These are phyloP conservation scores for Hydrozoanthus tunicans DNA, from an alignment of 64 coral and sea anemone genomes.

Conservation along the genomic window DNA sequence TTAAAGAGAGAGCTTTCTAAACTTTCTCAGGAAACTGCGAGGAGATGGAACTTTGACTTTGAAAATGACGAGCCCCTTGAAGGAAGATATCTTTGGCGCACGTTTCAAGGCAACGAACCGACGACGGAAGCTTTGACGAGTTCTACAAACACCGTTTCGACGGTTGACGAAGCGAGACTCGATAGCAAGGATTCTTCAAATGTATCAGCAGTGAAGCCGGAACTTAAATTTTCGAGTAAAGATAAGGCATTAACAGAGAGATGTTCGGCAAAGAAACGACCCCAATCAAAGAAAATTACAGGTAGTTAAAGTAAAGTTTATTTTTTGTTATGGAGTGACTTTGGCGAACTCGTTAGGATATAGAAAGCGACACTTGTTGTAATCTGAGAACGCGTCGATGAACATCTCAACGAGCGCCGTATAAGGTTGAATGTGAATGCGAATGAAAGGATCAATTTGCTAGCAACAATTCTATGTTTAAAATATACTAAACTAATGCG, in stretches of 20 bases:
- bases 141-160: neutral
- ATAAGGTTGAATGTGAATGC: neutral
- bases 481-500: neutral
- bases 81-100: conserved; percentile 43
- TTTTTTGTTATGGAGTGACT: neutral
- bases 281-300: conserved; percentile 4
- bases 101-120: conserved; percentile 1
- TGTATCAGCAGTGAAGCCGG: neutral
- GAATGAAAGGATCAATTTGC: neutral
- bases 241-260: conserved; percentile 10
- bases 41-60: conserved; percentile 48
- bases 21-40: conserved; percentile 5
- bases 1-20: conserved; percentile 46
- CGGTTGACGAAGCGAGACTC: neutral
- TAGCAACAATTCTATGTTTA: neutral
- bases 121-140: neutral
- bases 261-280: conserved; percentile 1
- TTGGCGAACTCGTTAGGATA: neutral
- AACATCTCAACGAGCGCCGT: neutral
- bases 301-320: neutral
- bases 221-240: conserved; percentile 11
- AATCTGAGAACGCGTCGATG: neutral
- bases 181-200: neutral
- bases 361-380: neutral
- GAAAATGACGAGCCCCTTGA: conserved; percentile 38